A percentile compares a stretch with the other conserved stretches of the same genome.
phyloP scores from a whole-genome alignment of 2,113 vertebrate genomes.

The Geococcyx californianus region DNA sequence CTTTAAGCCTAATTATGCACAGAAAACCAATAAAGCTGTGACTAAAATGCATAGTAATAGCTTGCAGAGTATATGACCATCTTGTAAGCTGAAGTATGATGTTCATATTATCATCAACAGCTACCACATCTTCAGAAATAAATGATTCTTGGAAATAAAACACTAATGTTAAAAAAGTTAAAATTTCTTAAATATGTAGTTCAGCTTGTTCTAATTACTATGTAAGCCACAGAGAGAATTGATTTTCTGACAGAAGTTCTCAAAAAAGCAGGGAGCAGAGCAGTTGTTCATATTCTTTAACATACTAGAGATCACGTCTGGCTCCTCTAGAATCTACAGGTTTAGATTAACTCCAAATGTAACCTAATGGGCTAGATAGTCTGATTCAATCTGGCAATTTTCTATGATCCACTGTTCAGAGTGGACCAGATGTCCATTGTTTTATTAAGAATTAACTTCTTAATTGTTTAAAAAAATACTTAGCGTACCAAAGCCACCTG shows the following conservation, averaged over 20 bases:
- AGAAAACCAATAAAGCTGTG: neutral
- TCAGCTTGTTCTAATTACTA: neutral
- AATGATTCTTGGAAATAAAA: neutral
- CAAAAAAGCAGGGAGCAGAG: neutral
- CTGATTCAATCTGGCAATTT: neutral
- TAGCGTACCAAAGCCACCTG: slow-evolving; percentile 23
- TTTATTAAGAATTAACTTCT: slow-evolving; percentile 54
- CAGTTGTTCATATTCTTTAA: neutral
- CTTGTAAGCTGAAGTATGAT: neutral
- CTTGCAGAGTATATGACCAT: neutral
- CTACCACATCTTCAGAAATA: neutral
- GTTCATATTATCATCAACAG: neutral
- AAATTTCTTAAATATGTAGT: neutral
- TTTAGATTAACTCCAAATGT: neutral
- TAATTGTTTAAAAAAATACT: slow-evolving; percentile 50
- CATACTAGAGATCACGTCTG: neutral
- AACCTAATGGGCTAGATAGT: neutral
- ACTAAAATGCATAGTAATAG: neutral
- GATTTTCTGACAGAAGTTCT: neutral
- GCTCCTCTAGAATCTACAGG: neutral
- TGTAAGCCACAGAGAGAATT: neutral
- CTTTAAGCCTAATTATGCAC: neutral
- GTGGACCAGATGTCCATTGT: slow-evolving; percentile 50
- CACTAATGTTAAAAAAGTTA: neutral
- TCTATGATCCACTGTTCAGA: slow-evolving; percentile 11